Evolutionary conservation across 2,797 vertebrate genomes (phyloP).

Genomic region (Neostethus bicornis): DNA sequence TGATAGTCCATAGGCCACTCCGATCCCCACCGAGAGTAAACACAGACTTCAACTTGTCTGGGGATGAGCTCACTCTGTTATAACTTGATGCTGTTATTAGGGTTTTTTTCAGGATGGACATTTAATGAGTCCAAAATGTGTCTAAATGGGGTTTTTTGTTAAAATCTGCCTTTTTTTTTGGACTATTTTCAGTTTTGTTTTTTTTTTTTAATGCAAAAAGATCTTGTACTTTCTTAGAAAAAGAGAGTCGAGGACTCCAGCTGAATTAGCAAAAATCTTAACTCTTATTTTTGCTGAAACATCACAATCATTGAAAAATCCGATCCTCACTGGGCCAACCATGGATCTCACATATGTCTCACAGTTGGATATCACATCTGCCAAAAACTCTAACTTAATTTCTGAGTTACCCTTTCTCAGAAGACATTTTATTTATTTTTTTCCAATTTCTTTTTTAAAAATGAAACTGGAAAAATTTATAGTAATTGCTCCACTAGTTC

Average conservation of each 20-base stretch:
- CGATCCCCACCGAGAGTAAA: conserved; percentile 7
- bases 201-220: conserved; percentile 7
- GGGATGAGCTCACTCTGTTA: conserved; percentile 9
- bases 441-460: conserved; percentile 39
- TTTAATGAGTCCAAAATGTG: no score
- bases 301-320: conserved; percentile 51
- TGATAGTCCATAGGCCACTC: background rate
- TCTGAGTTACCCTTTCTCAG: conserved; percentile 47
- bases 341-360: conserved; percentile 46
- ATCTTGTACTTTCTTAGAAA: background rate
- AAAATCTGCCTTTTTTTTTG: conserved; percentile 4
- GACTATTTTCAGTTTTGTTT: no score
- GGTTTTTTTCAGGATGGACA: background rate
- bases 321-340: conserved; percentile 17
- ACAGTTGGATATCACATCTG: conserved; percentile 55
- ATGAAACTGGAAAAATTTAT: conserved; percentile 54
- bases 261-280: conserved; percentile 17
- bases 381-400: conserved; percentile 51
- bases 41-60: conserved; percentile 4
- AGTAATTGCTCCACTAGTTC: conserved; percentile 30
- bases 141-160: no score
- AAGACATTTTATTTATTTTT: conserved; percentile 34
- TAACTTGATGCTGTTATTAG: conserved; percentile 6
- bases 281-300: conserved; percentile 34
- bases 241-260: conserved; percentile 7